A percentile compares a stretch with the other conserved stretches of the same genome.
Evolutionary conservation across 2,888 invertebrate genomes (phyloP).

Genomic region (Octonoba sinensis): DNA sequence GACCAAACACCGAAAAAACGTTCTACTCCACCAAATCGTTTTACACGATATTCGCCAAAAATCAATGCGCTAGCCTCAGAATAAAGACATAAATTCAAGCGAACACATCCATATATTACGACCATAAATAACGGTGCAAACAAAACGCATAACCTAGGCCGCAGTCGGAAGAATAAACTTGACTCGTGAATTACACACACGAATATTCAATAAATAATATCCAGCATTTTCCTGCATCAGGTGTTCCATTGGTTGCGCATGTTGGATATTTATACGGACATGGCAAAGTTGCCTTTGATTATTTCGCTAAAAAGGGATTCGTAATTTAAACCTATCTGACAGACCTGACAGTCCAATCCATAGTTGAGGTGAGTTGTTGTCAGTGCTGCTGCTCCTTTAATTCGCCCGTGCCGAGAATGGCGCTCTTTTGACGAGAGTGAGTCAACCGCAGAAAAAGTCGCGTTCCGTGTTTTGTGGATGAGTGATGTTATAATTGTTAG

Average conservation of each 20-base stretch:
- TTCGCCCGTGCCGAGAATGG: neutral
- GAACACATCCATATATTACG: slow-evolving; percentile 34
- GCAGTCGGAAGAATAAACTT: neutral
- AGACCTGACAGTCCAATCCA: slow-evolving; percentile 37
- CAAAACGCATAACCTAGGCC: slow-evolving; percentile 20
- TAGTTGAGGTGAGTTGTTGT: slow-evolving; percentile 46
- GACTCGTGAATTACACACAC: slow-evolving; percentile 31
- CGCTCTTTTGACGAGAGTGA: neutral
- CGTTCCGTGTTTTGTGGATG: neutral
- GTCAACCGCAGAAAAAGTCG: neutral
- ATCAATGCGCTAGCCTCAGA: slow-evolving; percentile 9
- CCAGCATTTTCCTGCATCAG: slow-evolving; percentile 13
- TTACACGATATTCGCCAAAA: slow-evolving; percentile 1
- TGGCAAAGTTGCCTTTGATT: slow-evolving; percentile 5
- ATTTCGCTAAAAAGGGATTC: slow-evolving; percentile 11
- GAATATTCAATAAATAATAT: slow-evolving; percentile 58
- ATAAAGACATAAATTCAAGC: slow-evolving; percentile 26
- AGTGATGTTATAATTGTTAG: slow-evolving; percentile 19
- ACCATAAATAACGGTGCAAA: slow-evolving; percentile 38
- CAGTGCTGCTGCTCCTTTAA: slow-evolving; percentile 6
- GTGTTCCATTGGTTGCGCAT: neutral
- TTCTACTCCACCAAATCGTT: neutral
- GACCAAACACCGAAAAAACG: slow-evolving; percentile 39
- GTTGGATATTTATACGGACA: too few relatives aligned
- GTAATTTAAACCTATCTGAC: slow-evolving; percentile 58